phyloP scores from a whole-genome alignment of 2,888 invertebrate species.

The Kuschelorhynchus macadamiae region DNA sequence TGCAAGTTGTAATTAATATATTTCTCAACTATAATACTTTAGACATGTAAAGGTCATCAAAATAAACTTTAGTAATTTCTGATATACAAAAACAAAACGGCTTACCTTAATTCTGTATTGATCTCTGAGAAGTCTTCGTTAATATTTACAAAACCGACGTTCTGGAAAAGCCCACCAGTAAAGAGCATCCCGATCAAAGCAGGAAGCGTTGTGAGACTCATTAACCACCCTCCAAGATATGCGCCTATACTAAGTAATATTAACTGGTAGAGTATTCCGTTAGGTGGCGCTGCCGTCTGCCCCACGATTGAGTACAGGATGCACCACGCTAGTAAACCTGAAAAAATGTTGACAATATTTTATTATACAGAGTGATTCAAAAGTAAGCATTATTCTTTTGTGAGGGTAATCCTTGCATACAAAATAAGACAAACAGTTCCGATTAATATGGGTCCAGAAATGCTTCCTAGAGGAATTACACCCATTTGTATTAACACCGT shows the following conservation, averaged over 20 bases:
- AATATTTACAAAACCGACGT: slow-evolving; percentile 79
- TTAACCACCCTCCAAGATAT: slow-evolving; percentile 86
- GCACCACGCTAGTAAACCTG: slow-evolving; percentile 80
- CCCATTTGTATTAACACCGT: too few relatives aligned
- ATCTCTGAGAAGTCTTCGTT: slow-evolving; percentile 78
- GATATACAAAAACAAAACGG: slow-evolving; percentile 37
- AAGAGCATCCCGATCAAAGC: slow-evolving; percentile 90
- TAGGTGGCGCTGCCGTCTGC: slow-evolving; percentile 84
- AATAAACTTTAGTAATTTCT: too few relatives aligned
- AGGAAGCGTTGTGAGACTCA: slow-evolving; percentile 85
- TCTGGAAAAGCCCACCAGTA: slow-evolving; percentile 84
- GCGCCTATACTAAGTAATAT: slow-evolving; percentile 83
- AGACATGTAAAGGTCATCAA: too few relatives aligned
- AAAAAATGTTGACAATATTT: too few relatives aligned
- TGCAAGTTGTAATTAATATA: too few relatives aligned
- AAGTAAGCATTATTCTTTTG: too few relatives aligned
- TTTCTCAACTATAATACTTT: too few relatives aligned
- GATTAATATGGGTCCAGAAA: too few relatives aligned
- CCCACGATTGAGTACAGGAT: slow-evolving; percentile 84
- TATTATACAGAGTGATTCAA: too few relatives aligned
- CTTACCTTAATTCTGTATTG: slow-evolving; percentile 79
- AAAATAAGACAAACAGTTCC: too few relatives aligned
- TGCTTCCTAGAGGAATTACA: too few relatives aligned
- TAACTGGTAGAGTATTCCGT: slow-evolving; percentile 86
- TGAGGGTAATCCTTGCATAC: too few relatives aligned